Percentiles rank a stretch among this genome's conserved stretches.
Evolutionary conservation across 2,113 vertebrate species (phyloP).

Genomic region (Pteruthius melanotis): DNA sequence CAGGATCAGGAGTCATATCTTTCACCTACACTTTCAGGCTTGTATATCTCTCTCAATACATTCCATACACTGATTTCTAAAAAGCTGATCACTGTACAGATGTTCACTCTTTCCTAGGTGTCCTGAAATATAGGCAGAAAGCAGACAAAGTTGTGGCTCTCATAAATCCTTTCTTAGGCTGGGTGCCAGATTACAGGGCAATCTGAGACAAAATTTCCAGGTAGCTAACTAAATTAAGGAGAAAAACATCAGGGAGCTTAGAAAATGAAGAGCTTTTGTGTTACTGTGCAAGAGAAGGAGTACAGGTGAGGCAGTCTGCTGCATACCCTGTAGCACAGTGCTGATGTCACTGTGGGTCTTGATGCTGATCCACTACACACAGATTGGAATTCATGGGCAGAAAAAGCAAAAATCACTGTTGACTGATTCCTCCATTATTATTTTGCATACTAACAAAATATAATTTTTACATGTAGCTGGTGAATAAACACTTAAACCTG

Average conservation of each 20-base stretch:
- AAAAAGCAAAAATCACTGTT: background rate
- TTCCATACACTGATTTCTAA: background rate
- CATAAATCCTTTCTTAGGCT: background rate
- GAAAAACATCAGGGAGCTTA: background rate
- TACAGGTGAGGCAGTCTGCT: background rate
- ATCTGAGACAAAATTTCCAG: background rate
- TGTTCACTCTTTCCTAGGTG: background rate
- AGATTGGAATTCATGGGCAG: background rate
- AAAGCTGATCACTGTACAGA: background rate
- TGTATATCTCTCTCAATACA: background rate
- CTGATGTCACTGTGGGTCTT: background rate
- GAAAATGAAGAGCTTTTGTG: background rate
- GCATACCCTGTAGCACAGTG: background rate
- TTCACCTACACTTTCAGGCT: background rate
- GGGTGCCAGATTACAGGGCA: background rate
- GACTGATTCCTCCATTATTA: background rate
- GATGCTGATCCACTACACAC: background rate
- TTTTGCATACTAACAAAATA: background rate
- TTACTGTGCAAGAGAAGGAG: background rate
- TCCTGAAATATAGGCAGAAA: background rate
- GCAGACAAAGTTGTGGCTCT: background rate
- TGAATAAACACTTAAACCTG: background rate
- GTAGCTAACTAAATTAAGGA: conserved; percentile 1
- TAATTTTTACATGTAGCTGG: background rate
- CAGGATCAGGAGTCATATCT: background rate